phyloP scores from a whole-genome alignment of 2,888 invertebrate genomes.

The Parnassius mnemosyne region DNA sequence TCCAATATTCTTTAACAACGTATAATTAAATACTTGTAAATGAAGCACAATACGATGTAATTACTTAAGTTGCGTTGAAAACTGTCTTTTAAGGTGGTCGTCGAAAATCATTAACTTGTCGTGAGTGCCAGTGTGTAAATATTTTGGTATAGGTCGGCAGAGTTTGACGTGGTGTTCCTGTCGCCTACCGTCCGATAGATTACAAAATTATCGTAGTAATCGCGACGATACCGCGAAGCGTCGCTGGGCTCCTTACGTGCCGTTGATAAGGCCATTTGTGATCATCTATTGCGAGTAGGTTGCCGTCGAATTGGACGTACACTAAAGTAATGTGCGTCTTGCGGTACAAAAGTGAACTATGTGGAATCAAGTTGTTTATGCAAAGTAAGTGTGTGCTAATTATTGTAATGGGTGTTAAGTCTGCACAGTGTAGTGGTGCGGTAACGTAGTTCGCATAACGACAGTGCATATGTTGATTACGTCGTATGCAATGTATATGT shows the following conservation, averaged over 20 bases:
- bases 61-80: slow-evolving; percentile 27
- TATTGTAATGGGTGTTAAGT: too few species aligned
- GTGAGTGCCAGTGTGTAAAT: neutral
- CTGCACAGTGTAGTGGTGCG: too few species aligned
- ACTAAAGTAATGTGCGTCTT: neutral
- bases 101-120: neutral
- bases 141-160: slow-evolving; percentile 1
- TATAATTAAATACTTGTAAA: slow-evolving; percentile 31
- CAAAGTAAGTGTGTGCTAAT: slow-evolving; percentile 17
- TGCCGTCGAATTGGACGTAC: slow-evolving; percentile 5
- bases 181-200: slow-evolving; percentile 36
- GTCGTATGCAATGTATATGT: too few species aligned
- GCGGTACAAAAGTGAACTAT: slow-evolving; percentile 16
- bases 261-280: slow-evolving; percentile 41
- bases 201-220: slow-evolving; percentile 41
- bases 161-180: slow-evolving; percentile 35
- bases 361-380: slow-evolving; percentile 27
- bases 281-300: slow-evolving; percentile 10
- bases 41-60: slow-evolving; percentile 26
- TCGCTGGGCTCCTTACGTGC: slow-evolving; percentile 33
- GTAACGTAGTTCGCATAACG: too few species aligned
- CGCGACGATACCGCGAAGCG: slow-evolving; percentile 35
- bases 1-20: slow-evolving; percentile 29
- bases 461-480: too few species aligned
- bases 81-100: neutral